A percentile compares a stretch with the other conserved stretches of the same genome.
These are phyloP conservation scores for Rhodophaea formosa DNA, from an alignment of 2,888 invertebrate genomes.

Conservation along the genomic window DNA sequence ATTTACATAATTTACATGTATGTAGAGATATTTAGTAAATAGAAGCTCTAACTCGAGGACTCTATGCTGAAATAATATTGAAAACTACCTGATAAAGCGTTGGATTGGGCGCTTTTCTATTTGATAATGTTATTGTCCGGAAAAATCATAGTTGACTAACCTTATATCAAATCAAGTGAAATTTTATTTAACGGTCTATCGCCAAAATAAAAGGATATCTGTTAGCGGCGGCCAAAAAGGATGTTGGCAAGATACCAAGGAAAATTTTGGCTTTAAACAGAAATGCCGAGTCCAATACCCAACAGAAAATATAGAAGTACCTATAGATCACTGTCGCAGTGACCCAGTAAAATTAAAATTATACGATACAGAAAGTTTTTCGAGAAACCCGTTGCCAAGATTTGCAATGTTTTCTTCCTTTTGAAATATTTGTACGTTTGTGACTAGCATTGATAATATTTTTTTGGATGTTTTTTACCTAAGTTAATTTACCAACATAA, in stretches of 20 bases:
- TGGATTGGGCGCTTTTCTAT: too few relatives aligned
- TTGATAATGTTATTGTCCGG: too few relatives aligned
- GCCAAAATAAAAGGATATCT: conserved; percentile 32
- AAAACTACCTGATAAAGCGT: too few relatives aligned
- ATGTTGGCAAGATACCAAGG: conserved; percentile 38
- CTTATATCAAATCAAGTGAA: too few relatives aligned
- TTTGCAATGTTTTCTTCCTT: not conserved
- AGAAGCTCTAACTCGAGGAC: not conserved
- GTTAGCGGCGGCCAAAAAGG: conserved; percentile 34
- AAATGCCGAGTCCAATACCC: not conserved
- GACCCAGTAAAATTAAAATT: conserved; percentile 13
- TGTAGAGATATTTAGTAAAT: not conserved
- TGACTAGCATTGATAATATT: not conserved
- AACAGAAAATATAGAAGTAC: conserved; percentile 5
- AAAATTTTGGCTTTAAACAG: conserved; percentile 33
- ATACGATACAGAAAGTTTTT: not conserved
- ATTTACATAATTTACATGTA: conserved; percentile 9
- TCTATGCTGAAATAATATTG: not conserved
- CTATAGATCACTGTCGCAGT: conserved; percentile 11
- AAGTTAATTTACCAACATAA: not conserved
- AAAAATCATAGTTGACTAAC: too few relatives aligned
- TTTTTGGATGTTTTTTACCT: not conserved
- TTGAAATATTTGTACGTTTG: not conserved
- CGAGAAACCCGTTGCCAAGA: not conserved
- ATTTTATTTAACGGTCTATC: too few relatives aligned